Percentiles rank a stretch among this genome's conserved stretches.
Conservation (phyloP, 1,140 invertebrate species). For the Solen grandis region DNA sequence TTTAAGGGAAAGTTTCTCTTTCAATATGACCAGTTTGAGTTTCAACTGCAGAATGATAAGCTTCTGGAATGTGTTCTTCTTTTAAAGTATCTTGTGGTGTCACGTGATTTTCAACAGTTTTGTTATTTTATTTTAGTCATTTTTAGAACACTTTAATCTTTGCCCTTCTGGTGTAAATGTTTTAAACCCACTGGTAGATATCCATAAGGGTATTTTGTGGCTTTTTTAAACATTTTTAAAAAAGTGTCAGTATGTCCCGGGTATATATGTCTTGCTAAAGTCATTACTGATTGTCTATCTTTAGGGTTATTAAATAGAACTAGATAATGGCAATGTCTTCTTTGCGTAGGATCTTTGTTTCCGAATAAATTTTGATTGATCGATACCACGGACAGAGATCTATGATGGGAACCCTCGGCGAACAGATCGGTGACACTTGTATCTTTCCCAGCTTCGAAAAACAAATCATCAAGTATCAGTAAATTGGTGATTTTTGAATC, state of each 20-base stretch:
- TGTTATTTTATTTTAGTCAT: not conserved
- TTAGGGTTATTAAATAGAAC: slow-evolving; percentile 43
- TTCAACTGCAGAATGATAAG: not conserved
- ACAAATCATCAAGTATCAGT: slow-evolving; percentile 12
- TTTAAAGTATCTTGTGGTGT: not conserved
- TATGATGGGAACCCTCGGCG: slow-evolving; percentile 13
- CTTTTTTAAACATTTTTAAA: slow-evolving; percentile 1
- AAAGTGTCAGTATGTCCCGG: slow-evolving; percentile 8
- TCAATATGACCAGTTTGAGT: slow-evolving; percentile 2
- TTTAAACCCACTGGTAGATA: slow-evolving; percentile 7
- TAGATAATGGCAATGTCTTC: slow-evolving; percentile 40
- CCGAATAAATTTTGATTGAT: slow-evolving; percentile 34
- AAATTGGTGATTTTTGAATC: not conserved
- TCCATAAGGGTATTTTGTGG: slow-evolving; percentile 16
- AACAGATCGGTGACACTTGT: slow-evolving; percentile 30
- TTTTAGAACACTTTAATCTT: not conserved
- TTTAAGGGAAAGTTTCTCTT: not conserved
- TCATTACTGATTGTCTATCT: slow-evolving; percentile 28
- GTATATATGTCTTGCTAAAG: slow-evolving; percentile 34
- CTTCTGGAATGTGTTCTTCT: not conserved
- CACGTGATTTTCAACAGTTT: not conserved
- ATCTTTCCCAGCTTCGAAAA: slow-evolving; percentile 20
- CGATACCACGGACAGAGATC: slow-evolving; percentile 3
- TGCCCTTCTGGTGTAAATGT: not conserved
- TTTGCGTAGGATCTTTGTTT: slow-evolving; percentile 33